phyloP scores from a whole-genome alignment of 2,113 vertebrate genomes.

The Muscicapa adusta region DNA sequence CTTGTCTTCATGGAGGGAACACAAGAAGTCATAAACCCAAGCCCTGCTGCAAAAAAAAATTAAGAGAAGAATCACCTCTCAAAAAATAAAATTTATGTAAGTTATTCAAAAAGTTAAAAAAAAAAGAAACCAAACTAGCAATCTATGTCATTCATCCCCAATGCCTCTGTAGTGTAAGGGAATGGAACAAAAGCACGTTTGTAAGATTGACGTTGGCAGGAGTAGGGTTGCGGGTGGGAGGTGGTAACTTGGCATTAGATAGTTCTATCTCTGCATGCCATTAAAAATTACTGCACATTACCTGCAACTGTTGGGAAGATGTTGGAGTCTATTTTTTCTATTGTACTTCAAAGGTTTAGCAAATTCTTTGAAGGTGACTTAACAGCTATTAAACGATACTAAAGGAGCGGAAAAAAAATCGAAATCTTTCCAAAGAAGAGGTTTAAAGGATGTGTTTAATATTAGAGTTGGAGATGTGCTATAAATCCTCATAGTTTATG shows the following conservation, averaged over 20 bases:
- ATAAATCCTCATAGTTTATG: background rate
- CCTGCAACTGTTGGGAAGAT: constrained; percentile 13
- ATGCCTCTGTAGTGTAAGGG: background rate
- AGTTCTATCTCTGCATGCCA: background rate
- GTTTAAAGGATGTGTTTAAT: constrained; percentile 53
- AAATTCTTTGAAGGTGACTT: constrained; percentile 60
- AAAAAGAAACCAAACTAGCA: no score
- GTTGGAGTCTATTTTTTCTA: background rate
- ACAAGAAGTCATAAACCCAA: background rate
- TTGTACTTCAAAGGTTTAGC: constrained; percentile 44
- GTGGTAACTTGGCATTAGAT: background rate
- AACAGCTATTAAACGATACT: constrained; percentile 37
- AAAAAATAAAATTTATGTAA: background rate
- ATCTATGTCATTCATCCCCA: background rate
- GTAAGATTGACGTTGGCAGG: background rate
- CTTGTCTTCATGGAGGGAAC: background rate
- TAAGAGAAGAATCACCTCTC: background rate
- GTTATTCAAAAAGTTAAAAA: background rate
- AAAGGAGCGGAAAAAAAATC: background rate
- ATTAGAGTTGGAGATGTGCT: constrained; percentile 17
- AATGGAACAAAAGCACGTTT: background rate
- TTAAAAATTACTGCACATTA: background rate
- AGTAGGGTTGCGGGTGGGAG: background rate
- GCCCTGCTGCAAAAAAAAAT: background rate
- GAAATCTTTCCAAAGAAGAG: constrained; percentile 4